Evolutionary conservation across 1,140 invertebrate species (phyloP), one percentile per base, ranked within the genome.

Genomic region (Drosophila lowei): DNA sequence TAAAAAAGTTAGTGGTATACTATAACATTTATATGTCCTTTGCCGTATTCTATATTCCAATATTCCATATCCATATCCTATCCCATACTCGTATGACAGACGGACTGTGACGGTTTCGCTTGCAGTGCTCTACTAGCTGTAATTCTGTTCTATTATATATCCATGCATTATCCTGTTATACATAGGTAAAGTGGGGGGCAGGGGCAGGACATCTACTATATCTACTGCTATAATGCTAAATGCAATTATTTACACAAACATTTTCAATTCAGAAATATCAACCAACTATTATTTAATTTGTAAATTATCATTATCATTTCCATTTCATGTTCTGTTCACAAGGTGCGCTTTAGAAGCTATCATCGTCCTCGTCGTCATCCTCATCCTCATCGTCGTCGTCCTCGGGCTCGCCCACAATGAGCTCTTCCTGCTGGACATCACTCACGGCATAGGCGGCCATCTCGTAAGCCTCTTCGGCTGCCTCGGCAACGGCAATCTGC

Each of bases 291-390:
- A 44, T 55, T 72, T 62, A 62, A 54, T 61, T 8, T 48, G 38
- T 34, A 38, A 48, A 57, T 49, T 44, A 38, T 34, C 25, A 58
- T 59, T 21, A 34, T 42, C 28, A 30, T 41, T 6, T 63, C 38
- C 54, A 48, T 61, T 61, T 64, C 43, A 46, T 78, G 34, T 86
- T 84, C 72, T 79, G 23, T 79, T 73, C 49, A 84, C 76, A 85
- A 79, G 67, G 58, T 75, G 58, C 23, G 75, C 83, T 88, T 88
- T 88, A 88, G 48, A 88, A 88, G 83, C 83, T 88, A 79, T 88
- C 84, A 73, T 79, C 68, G 3, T 46, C 56, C n/a, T 48, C 50
- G 0, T 57, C 57, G 0, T 50, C 55, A 0, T 46, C 53, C 0
- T 53, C 54, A 0, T 48, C 38, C 0, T 65, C 64, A 15, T 57